Base-by-base conservation (phyloP, 2,888 invertebrate genomes). In the Byasa hedistus region DNA sequence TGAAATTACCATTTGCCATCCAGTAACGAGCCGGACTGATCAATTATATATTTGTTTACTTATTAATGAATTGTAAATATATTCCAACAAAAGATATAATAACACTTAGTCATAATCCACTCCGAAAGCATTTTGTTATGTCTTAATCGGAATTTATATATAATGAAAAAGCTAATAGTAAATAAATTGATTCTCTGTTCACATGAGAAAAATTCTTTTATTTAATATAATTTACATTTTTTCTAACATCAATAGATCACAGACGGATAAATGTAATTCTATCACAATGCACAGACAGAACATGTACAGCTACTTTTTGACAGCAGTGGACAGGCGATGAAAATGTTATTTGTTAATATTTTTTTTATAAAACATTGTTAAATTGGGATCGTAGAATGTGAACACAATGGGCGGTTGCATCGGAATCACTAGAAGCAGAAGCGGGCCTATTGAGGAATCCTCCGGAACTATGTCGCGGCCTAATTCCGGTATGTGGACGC, bases 331-430 rank as follows among this genome's bases (percentile, higher is more conserved):
- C 78, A 84, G 82, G 82, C 85, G 81, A 82, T 81, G 60, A 80
- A 83, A 87, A 89, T 91, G 89, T 85, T 89, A 89, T 89, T 88
- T 90, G 86, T 83, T 86, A 85, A 79, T 80, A 82, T 80, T 83
- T 86, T 87, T 87, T 86, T 88, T 87, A 85, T 87, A 87, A 87
- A 89, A 88, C 87, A 84, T 84, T 83, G 79, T 72, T 85, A 85
- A 82, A 85, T 83, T 81, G 79, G 82, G 73, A 82, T 80, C 83
- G 75, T 86, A 91, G 86, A 92, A 92, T 92, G 91, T 90, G 86
- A 92, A 89, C 93, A 95, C 90, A 91, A 96, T 96, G 97, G 97
- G 97, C 89, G 96, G 96, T 86, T 96, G 97, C 92, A 96, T 96
- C 93, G 96, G 96, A 87, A 94, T 96, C 87, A 95, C 95, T 85